These are phyloP conservation scores for Hartigia nigra DNA, from an alignment of 2,888 invertebrate species.

Conservation along the genomic window DNA sequence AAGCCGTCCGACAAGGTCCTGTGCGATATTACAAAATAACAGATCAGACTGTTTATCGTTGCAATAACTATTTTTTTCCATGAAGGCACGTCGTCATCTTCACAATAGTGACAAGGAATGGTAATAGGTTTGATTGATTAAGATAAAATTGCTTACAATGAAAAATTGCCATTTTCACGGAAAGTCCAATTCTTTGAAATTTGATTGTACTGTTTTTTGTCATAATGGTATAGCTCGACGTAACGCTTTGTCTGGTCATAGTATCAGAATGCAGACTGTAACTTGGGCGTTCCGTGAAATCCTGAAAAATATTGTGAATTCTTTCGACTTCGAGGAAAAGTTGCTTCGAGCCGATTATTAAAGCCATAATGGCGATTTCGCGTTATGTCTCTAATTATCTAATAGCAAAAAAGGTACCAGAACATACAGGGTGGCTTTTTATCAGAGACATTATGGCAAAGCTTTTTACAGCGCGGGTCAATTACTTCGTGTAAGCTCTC, in stretches of 20 bases:
- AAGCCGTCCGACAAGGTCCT: neutral
- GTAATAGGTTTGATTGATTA: neutral
- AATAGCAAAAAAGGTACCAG: constrained; percentile 18
- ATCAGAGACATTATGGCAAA: neutral
- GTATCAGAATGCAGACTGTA: neutral
- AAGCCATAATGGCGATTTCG: constrained; percentile 40
- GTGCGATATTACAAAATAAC: neutral
- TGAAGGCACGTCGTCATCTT: neutral
- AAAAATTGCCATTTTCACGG: too few relatives aligned
- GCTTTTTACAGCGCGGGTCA: neutral
- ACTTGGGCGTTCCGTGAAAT: neutral
- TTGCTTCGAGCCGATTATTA: constrained; percentile 33
- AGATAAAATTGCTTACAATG: neutral
- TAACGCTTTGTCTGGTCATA: neutral
- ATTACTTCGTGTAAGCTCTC: neutral
- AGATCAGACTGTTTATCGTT: neutral
- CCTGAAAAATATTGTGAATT: neutral
- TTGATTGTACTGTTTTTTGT: neutral
- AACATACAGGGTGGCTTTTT: neutral
- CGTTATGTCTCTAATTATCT: constrained; percentile 30
- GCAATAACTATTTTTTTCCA: too few relatives aligned
- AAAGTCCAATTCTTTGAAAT: neutral
- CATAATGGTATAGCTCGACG: neutral
- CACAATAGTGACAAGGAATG: neutral
- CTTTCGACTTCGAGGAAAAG: constrained; percentile 13